Base-by-base conservation (phyloP, 2,888 invertebrate genomes). In the Callinectes sapidus region DNA sequence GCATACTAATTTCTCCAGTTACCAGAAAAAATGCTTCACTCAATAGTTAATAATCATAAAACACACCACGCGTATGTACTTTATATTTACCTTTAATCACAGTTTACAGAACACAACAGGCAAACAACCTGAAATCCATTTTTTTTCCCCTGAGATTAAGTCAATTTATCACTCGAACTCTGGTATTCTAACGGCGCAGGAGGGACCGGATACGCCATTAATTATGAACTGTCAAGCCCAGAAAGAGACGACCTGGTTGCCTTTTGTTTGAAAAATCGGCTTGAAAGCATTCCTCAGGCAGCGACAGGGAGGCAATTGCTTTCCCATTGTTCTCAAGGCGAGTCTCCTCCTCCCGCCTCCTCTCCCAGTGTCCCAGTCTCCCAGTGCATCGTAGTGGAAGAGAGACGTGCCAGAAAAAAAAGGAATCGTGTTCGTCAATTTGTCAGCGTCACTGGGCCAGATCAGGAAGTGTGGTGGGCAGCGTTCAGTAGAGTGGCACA, bases 271-370 rank as follows among this genome's bases (percentile, higher is more conserved):
- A 81, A 81, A 35, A 81, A 35, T 81, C 81, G 81, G 35, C 81
- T 35, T 81, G 81, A 81, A 81, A 81, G 81, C 81, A 81, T 81
- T 81, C 81, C 81, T 81, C 81, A 81, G 81, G 35, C 81, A 3
- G 81, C 81, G 81, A 81, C 81, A 81, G 81, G 35, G 81, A 81
- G 81, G 16, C 81, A 81, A 81, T 81, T 81, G 81, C 81, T 81
- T 81, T 81, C 18, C 81, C 81, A 81, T 81, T 81, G 81, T 81
- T 81, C 81, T 81, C 81, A 81, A 81, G 81, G 35, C 81, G 3
- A 3, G 16, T 35, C 14, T 18, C 35, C 35, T 32, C 81, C 81
- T 81, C 81, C 71, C 81, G 81, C 81, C 35, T 32, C 35, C n/a
- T 35, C 81, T 35, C 35, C 14, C 77, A 16, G 23, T 32, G 14